A percentile compares a stretch with the other conserved stretches of the same genome.
These are phyloP conservation scores for Heptranchias perlo DNA, from an alignment of 2,113 vertebrate species.

Conservation along the genomic window DNA sequence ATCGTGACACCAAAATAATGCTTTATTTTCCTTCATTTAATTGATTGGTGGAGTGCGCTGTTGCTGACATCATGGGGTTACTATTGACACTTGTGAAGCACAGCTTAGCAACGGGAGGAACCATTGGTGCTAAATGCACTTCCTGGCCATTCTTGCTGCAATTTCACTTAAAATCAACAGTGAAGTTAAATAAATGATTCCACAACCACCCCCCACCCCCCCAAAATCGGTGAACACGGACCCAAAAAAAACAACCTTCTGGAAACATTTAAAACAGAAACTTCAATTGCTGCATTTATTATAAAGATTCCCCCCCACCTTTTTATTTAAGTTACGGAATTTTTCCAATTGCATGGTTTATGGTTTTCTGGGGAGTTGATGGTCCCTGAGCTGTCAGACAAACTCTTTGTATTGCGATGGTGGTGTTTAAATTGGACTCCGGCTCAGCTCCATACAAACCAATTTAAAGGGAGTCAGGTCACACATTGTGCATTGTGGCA, in stretches of 20 bases:
- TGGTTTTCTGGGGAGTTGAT: constrained; percentile 21
- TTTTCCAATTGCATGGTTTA: constrained; percentile 34
- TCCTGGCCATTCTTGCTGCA: neutral
- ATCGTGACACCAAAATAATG: neutral
- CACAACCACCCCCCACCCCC: too few relatives aligned
- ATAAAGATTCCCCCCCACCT: neutral
- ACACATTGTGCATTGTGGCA: constrained; percentile 35
- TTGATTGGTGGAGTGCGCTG: neutral
- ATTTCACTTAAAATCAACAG: neutral
- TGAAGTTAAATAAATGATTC: neutral
- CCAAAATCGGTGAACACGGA: neutral
- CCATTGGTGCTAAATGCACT: neutral
- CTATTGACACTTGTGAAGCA: neutral
- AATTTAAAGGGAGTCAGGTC: constrained; percentile 38
- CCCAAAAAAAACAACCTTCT: neutral
- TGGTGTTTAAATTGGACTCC: constrained; percentile 33
- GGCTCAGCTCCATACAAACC: constrained; percentile 31
- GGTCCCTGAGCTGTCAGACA: constrained; percentile 35
- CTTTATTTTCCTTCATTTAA: neutral
- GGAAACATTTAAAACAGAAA: neutral
- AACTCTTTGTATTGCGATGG: constrained; percentile 5
- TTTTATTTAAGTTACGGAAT: constrained; percentile 2
- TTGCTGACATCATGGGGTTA: neutral
- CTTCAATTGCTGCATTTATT: neutral
- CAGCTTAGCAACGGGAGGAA: neutral